These are phyloP conservation scores for Lepidurus apus DNA, from an alignment of 1,140 invertebrate genomes.

Conservation along the genomic window DNA sequence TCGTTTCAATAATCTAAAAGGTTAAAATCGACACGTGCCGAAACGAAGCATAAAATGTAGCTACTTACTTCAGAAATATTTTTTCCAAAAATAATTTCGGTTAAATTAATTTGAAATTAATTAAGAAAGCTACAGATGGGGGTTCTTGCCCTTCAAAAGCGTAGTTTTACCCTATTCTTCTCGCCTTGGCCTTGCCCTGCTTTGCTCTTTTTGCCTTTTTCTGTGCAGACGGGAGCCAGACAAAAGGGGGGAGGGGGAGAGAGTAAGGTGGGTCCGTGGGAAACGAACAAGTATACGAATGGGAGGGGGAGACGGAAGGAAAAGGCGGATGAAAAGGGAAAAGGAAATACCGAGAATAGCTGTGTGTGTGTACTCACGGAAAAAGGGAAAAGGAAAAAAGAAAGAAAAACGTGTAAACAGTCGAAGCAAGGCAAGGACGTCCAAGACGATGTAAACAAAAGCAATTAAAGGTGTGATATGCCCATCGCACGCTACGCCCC, in stretches of 20 bases:
- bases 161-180: slow-evolving; percentile 22
- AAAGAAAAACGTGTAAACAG: background rate
- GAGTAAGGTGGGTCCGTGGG: slow-evolving; percentile 26
- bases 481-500: background rate
- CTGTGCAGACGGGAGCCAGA: slow-evolving; percentile 7
- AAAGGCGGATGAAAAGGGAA: slow-evolving; percentile 10
- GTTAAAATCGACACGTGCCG: too few species aligned
- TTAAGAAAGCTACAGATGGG: background rate
- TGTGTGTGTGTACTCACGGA: slow-evolving; percentile 33
- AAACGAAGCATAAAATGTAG: too few species aligned
- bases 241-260: slow-evolving; percentile 30
- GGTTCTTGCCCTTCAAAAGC: background rate
- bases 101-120: background rate
- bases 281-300: slow-evolving; percentile 16
- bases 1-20: too few species aligned
- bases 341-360: slow-evolving; percentile 29
- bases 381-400: background rate
- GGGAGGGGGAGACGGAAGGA: slow-evolving; percentile 5
- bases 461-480: background rate
- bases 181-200: slow-evolving; percentile 17
- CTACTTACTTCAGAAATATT: too few species aligned
- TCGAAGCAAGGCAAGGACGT: background rate
- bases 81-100: background rate
- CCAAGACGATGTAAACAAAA: slow-evolving; percentile 20
- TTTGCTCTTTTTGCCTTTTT: background rate